phyloP scores from a whole-genome alignment of 2,888 invertebrate genomes.

The Leucoptera coffeella region DNA sequence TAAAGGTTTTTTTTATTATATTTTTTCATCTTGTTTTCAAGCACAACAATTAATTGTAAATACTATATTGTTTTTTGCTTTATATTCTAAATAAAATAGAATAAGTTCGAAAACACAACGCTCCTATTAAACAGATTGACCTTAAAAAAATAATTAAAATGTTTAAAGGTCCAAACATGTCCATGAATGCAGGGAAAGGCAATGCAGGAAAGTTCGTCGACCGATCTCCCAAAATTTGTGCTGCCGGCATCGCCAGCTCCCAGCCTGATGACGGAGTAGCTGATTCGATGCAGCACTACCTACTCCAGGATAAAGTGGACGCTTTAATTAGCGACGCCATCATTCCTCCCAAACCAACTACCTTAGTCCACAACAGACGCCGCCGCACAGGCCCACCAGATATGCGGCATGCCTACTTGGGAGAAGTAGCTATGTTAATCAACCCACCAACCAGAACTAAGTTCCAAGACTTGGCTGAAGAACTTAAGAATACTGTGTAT shows the following conservation, averaged over 20 bases:
- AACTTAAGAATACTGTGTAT: slow-evolving; percentile 27
- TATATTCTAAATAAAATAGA: too few relatives aligned
- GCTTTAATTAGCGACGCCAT: slow-evolving; percentile 26
- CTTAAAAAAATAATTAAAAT: too few relatives aligned
- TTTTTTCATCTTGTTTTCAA: too few relatives aligned
- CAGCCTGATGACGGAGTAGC: slow-evolving; percentile 17
- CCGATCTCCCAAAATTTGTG: slow-evolving; percentile 24
- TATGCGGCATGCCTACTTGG: slow-evolving; percentile 16
- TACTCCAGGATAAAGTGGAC: slow-evolving; percentile 29
- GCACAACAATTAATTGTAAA: too few relatives aligned
- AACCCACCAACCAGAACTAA: slow-evolving; percentile 26
- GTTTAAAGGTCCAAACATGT: too few relatives aligned
- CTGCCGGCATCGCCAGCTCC: slow-evolving; percentile 26
- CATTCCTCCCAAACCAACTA: slow-evolving; percentile 16
- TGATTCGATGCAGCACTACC: slow-evolving; percentile 22
- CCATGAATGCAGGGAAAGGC: slow-evolving; percentile 24
- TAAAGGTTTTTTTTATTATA: too few relatives aligned
- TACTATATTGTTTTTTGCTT: too few relatives aligned
- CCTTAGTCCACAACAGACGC: slow-evolving; percentile 9
- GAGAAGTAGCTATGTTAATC: slow-evolving; percentile 15
- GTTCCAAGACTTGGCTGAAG: slow-evolving; percentile 23
- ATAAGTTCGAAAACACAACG: too few relatives aligned
- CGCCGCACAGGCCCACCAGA: slow-evolving; percentile 11
- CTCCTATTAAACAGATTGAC: too few relatives aligned
- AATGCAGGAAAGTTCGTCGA: slow-evolving; percentile 28